Base-by-base conservation (phyloP, 2,797 vertebrate genomes). In the Phoeniculus purpureus region DNA sequence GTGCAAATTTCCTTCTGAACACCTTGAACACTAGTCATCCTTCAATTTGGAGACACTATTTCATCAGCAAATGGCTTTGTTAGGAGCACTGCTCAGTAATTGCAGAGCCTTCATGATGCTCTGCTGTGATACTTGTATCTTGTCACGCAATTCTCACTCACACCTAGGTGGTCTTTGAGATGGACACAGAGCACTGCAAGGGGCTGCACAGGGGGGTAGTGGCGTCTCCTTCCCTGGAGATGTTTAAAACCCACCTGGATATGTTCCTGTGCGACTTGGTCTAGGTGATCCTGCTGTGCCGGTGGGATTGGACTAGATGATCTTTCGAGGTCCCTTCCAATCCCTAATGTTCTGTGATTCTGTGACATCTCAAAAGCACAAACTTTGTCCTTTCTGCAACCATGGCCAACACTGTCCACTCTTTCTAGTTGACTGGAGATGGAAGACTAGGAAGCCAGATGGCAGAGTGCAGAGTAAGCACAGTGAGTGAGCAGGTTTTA, bases 1-100 rank as follows among this genome's bases (percentile, higher is more conserved):
- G 54, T 86, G 89, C 76, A 96, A 91, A 90, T 85, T 54, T 72
- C 22, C 52, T n/a, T 81, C 77, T 85, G 85, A 90, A 89, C 85
- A 76, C 74, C 55, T 87, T 37, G 78, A 68, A 34, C 34, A 59
- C 43, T 3, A 92, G 71, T 54, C 83, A 93, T 80, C 78, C 77
- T 89, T 62, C 70, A 83, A 27, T 72, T 8, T 85, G 72, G 62
- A 94, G 76, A n/a, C 81, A 66, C 6, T 12, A 43, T 85, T 96
- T 94, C 91, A 48, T 95, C 91, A 96, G 76, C 92, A 96, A 66
- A 92, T 74, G 34, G 21, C 21, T 92, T 81, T 67, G 25, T 85
- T 54, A 40, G 65, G 66, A 93, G 66, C 50, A 70, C 40, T 67
- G 31, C 10, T 0, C 13, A 52, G 59, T 78, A 81, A 93, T 15